Evolutionary conservation across 2,888 invertebrate species (phyloP), one percentile per base, ranked within the genome.

Genomic region (Pterostichus niger): DNA sequence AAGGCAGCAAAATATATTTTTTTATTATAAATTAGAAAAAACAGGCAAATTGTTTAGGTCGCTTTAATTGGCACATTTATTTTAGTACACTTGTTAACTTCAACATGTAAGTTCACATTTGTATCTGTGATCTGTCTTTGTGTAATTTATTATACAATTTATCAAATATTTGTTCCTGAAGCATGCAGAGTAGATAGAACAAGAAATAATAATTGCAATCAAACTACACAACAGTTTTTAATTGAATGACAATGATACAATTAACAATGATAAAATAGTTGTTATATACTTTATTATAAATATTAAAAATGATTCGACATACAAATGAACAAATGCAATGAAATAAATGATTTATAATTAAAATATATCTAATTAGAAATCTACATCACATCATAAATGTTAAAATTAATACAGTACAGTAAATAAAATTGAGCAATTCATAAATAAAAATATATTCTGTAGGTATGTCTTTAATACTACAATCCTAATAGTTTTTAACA

Each of bases 381-480:
- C 49, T 52, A 75, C 49, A 75, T 75, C 49, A 75, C 52, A 75
- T 71, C 49, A 24, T 75, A 10, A 75, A 73, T 52, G 44, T 52
- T 33, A 52, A 75, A 49, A 49, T 68, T 44, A 73, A 73, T 15
- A 73, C 13, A 73, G 31, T 44, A 71, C 71, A 61, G 61, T 71
- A 75, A 82, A 56, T 61, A 82, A 81, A 82, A 75, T 75, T 82
- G 82, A 82, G 83, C 77, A 77, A 75, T 76, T 83, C 49, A 64
- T 64, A 61, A 44, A 44, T 82, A 83, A 83, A 80, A 81, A 81
- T 73, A 73, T 73, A 71, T 31, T 40, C 33, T 78, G 59, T 61
- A 76, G 61, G 61, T 59, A 78, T 78, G 78, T 31, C 24, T 78
- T 17, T 40, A 52, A 46, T 78, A 17, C 13, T 78, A 61, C 61